Conservation (phyloP, 2,113 vertebrate species). For the Otolemur garnettii region DNA sequence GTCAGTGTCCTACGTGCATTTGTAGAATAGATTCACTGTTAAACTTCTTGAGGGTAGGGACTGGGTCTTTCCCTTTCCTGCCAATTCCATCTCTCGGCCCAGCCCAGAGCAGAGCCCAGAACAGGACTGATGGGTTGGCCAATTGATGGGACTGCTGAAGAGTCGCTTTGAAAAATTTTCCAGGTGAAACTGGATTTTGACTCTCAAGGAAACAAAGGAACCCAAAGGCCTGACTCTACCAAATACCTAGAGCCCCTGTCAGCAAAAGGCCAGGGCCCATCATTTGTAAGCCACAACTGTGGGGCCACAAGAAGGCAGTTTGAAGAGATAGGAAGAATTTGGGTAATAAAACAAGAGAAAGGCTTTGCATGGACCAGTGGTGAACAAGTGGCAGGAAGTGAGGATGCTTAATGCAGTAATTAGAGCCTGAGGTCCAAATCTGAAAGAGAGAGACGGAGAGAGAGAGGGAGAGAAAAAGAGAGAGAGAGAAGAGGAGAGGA, state of each 20-base stretch:
- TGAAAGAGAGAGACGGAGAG: background rate
- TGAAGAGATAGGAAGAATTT: background rate
- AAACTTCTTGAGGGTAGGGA: background rate
- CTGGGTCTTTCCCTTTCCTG: constrained; percentile 1
- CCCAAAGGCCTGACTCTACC: background rate
- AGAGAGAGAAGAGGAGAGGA: too few species aligned
- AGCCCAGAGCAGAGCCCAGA: background rate
- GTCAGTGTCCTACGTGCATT: background rate
- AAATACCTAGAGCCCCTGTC: background rate
- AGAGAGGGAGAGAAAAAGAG: background rate
- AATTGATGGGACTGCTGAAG: background rate
- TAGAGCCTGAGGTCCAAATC: background rate
- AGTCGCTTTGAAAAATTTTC: constrained; percentile 3
- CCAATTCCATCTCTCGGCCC: background rate
- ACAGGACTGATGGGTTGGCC: background rate
- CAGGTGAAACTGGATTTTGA: constrained; percentile 44
- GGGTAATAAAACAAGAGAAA: background rate
- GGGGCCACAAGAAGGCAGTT: background rate
- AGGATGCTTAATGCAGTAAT: background rate
- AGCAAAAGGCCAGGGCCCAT: background rate
- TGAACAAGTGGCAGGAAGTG: background rate
- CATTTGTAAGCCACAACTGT: background rate
- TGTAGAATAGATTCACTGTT: background rate
- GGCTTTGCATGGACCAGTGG: background rate
- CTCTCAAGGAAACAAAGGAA: constrained; percentile 47